Evolutionary conservation across 35 echinoderm and acorn worm species (phyloP).

Genomic region (Chiridota heheva): DNA sequence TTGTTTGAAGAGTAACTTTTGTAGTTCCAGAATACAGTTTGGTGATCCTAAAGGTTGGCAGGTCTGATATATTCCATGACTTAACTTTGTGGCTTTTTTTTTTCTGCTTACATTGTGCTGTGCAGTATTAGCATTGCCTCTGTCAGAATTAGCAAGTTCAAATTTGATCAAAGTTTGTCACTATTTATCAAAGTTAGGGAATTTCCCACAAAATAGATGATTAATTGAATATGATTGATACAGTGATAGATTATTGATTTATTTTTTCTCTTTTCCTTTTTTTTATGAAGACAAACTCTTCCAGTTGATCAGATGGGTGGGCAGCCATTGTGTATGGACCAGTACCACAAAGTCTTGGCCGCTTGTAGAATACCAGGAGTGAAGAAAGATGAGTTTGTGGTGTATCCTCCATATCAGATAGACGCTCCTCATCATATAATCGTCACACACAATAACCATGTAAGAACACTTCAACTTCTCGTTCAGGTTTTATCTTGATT

Average conservation of each 20-base stretch:
- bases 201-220: neutral
- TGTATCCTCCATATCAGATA: constrained; percentile 58
- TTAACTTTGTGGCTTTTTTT: no score
- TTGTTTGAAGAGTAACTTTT: no score
- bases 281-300: constrained; percentile 58
- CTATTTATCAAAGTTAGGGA: neutral
- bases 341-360: constrained; percentile 90
- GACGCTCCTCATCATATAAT: constrained; percentile 87
- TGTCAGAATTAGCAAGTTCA: no score
- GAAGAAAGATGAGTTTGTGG: constrained; percentile 62
- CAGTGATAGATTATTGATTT: no score
- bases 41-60: no score
- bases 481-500: neutral
- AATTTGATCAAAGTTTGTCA: neutral
- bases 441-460: constrained; percentile 85
- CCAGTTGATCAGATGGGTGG: constrained; percentile 82
- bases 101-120: no score
- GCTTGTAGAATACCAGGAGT: constrained; percentile 83
- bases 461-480: constrained; percentile 26
- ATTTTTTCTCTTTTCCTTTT: neutral
- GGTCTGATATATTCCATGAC: no score
- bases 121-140: no score
- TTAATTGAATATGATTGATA: no score
- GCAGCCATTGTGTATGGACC: constrained; percentile 89
- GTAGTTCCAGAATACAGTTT: no score